phyloP scores from a whole-genome alignment of 2,797 vertebrate genomes.

The Cyclopterus lumpus region DNA sequence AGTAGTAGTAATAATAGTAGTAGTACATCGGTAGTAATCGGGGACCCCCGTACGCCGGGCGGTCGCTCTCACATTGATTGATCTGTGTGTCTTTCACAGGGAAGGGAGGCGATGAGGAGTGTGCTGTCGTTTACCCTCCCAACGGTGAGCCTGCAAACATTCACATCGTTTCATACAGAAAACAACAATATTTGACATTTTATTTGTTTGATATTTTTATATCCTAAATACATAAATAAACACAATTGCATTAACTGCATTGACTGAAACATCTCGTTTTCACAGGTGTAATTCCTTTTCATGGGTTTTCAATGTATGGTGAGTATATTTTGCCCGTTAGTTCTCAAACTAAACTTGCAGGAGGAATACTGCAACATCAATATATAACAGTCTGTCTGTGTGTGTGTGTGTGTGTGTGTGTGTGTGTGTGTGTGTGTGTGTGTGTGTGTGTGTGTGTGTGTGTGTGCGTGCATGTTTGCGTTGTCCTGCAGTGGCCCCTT shows the following conservation, averaged over 20 bases:
- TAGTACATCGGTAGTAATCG: background rate
- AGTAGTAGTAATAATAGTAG: background rate
- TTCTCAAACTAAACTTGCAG: background rate
- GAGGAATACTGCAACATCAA: background rate
- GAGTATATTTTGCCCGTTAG: conserved; percentile 71
- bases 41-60: background rate
- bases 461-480: conserved; percentile 27
- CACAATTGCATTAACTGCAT: background rate
- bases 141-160: conserved; percentile 88
- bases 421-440: conserved; percentile 24
- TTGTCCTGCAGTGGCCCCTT: conserved; percentile 90
- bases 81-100: conserved; percentile 76
- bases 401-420: conserved; percentile 15
- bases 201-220: too few species aligned
- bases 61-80: background rate
- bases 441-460: background rate
- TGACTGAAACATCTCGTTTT: conserved; percentile 23
- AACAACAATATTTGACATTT: background rate
- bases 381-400: conserved; percentile 8
- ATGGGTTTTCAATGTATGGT: conserved; percentile 99
- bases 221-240: background rate
- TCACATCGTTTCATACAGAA: background rate
- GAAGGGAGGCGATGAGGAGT: conserved; percentile 89
- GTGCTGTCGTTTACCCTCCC: conserved; percentile 94
- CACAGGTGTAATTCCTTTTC: conserved; percentile 97